These are phyloP conservation scores for Selenia dentaria DNA, from an alignment of 2,888 invertebrate species.

Conservation along the genomic window DNA sequence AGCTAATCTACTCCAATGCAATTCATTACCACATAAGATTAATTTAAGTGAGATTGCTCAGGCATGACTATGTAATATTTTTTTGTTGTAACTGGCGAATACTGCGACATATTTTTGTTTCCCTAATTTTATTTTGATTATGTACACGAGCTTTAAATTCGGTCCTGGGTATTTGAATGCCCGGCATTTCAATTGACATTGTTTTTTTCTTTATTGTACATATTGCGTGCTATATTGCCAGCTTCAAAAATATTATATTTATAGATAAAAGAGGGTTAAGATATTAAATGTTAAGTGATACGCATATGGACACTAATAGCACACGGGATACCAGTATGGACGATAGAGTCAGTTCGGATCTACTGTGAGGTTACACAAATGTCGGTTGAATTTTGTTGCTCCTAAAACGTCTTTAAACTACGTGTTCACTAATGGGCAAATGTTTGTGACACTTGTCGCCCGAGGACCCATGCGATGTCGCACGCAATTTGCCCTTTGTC, in stretches of 20 bases:
- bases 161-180: conserved; percentile 22
- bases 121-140: conserved; percentile 29
- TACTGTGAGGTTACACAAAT: no score
- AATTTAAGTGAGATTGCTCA: conserved; percentile 31
- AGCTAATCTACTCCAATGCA: conserved; percentile 26
- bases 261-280: conserved; percentile 27
- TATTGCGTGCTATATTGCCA: conserved; percentile 45
- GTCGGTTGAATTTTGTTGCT: no score
- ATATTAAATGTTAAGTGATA: conserved; percentile 23
- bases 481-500: no score
- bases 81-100: conserved; percentile 15
- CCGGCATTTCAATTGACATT: conserved; percentile 33
- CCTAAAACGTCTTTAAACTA: no score
- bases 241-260: conserved; percentile 50
- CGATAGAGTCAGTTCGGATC: not conserved
- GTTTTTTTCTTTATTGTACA: conserved; percentile 34
- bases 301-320: conserved; percentile 8
- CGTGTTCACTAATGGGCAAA: no score
- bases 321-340: not conserved
- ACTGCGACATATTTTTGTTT: conserved; percentile 29
- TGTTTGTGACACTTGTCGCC: no score
- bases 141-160: conserved; percentile 33
- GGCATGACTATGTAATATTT: conserved; percentile 25
- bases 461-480: no score
- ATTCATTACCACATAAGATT: conserved; percentile 30